phyloP scores from a whole-genome alignment of 2,888 invertebrate genomes.

The Onchidella celtica region DNA sequence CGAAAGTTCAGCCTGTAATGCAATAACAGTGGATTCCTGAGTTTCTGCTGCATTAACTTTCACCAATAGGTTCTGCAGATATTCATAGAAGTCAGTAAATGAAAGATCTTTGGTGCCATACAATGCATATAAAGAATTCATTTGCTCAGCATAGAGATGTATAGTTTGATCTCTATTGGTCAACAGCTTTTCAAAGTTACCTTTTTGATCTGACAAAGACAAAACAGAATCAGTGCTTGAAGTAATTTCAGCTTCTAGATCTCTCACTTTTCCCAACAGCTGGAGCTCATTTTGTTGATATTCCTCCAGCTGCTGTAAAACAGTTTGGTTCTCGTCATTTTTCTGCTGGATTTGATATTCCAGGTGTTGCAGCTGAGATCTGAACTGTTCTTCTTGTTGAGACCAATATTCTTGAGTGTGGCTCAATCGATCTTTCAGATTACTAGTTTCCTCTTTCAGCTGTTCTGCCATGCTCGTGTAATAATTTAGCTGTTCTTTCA shows the following conservation, averaged over 20 bases:
- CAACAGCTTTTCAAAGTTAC: neutral
- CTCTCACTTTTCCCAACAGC: slow-evolving; percentile 13
- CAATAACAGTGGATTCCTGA: neutral
- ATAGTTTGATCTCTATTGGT: slow-evolving; percentile 10
- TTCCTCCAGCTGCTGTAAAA: slow-evolving; percentile 8
- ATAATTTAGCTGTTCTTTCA: slow-evolving; percentile 5
- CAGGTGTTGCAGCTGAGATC: neutral
- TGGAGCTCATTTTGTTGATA: neutral
- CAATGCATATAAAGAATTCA: slow-evolving; percentile 6
- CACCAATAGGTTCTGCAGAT: slow-evolving; percentile 20
- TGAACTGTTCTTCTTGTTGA: slow-evolving; percentile 5
- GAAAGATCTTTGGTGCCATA: neutral
- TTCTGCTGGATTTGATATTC: slow-evolving; percentile 24
- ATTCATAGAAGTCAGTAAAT: neutral
- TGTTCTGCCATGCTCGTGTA: slow-evolving; percentile 6
- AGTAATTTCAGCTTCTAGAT: slow-evolving; percentile 32
- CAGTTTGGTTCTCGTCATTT: neutral
- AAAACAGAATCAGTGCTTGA: neutral
- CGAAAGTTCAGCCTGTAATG: slow-evolving; percentile 26
- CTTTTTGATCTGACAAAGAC: neutral
- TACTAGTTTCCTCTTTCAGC: slow-evolving; percentile 22
- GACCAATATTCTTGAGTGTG: slow-evolving; percentile 2
- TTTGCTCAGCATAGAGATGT: neutral
- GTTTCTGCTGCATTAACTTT: neutral
- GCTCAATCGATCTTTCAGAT: slow-evolving; percentile 20